Evolutionary conservation across 2,797 vertebrate species (phyloP), one percentile per base, ranked within the genome.

Genomic region (Nannoperca australis): DNA sequence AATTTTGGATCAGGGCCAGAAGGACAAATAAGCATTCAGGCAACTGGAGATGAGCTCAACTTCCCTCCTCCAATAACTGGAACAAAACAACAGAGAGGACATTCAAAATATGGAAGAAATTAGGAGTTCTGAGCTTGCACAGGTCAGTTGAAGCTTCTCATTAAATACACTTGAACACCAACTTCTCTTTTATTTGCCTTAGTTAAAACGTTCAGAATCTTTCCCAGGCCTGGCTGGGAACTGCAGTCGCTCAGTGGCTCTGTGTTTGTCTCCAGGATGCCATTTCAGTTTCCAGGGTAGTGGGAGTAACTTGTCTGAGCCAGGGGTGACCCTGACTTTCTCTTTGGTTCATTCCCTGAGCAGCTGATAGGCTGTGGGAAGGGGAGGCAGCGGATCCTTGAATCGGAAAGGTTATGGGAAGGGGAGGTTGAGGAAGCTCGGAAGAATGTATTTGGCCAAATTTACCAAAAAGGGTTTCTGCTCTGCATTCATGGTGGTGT

Each of bases 211-310:
- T 78, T 77, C 82, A 64, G 86, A 82, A 70, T 88, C 82, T 91
- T 93, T 89, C 91, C 85, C 89, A 88, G 87, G 87, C 79, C 71
- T 60, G 68, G 67, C 85, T 90, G 75, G 76, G 79, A 86, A 88
- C 81, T 75, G 86, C 87, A 86, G 88, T 58, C 51, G 84, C 85
- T 81, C 89, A 82, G 87, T 74, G 75, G 83, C 72, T 84, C 86
- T 64, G 69, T 94, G 89, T 93, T 93, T 92, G 91, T 90, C 88
- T 91, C 88, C 58, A 67, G 91, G 89, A 94, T 91, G 85, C 89
- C 83, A 89, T 81, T 73, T 83, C 79, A 84, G 91, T 93, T 91
- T 91, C 93, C 93, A 93, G 81, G 90, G 88, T 73, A 89, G 81
- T 92, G 82, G 85, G 90, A 92, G 88, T 78, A 84, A 84, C 78